Evolutionary conservation across 2,797 vertebrate genomes (phyloP), one percentile per base, ranked within the genome.

Genomic region (Clarias fuscus): DNA sequence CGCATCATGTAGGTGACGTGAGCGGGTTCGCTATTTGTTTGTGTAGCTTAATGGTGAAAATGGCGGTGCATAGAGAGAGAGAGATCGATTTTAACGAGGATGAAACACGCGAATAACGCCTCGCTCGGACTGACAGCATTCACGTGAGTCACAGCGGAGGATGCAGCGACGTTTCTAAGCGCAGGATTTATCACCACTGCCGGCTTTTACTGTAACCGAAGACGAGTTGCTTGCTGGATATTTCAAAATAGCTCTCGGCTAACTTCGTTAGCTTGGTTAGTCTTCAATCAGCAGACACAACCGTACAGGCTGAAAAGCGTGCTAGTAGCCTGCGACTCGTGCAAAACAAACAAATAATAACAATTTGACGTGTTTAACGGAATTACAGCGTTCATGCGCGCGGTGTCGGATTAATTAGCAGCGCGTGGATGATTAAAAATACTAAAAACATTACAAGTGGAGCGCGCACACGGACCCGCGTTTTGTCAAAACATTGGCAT

Each of bases 21-120:
- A 87, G 78, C 88, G 88, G 85, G 83, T 87, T 86, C 86, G 88
- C 90, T 93, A 91, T 93, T 92, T 92, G 91, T 92, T 93, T 93
- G 92, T 92, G 90, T 92, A 90, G 90, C 83, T 86, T 85, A 89
- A 91, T 89, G 90, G 89, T 89, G 91, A 91, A 93, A 92, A 93
- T 93, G 92, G 92, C 92, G 92, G 89, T 90, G 92, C 82, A 83
- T 86, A 88, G 90, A 91, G 88, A 90, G 79, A n/a, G 79, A 27
- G 62, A 48, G 13, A 15, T 2, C 37, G 78, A 82, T 84, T 84
- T 84, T 73, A 59, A 88, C 78, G 85, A 90, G 88, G 85, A 90
- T 79, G 91, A 89, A 88, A 89, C 62, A 88, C 53, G 76, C 82
- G 78, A 84, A 89, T 78, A 61, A 76, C 71, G 40, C 56, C 61